Base-by-base conservation (phyloP, 2,888 invertebrate species). In the Dryocosmus kuriphilus region DNA sequence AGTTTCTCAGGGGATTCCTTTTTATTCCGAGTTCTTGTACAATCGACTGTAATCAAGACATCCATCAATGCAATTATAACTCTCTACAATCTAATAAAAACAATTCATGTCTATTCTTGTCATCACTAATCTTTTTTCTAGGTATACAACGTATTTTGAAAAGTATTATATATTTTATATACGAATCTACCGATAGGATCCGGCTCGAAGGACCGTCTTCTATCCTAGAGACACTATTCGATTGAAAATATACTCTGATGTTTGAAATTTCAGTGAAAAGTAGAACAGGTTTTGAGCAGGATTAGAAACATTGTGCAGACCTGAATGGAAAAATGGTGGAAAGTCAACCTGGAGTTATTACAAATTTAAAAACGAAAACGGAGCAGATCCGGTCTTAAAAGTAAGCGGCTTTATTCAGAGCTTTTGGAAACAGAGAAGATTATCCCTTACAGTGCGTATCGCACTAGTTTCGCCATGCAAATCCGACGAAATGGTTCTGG, bases 391-490 rank as follows among this genome's bases (percentile, higher is more conserved):
- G n/a, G 65, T 22, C 55, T 65, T 63, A 61, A 41, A 41, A 60
- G 77, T 85, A 85, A 85, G 85, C 85, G 67, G 84, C 85, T 85
- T 85, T 83, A 85, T 81, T 65, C 81, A 80, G 80, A 83, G 82
- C 81, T 85, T 79, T 80, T 60, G 78, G 73, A 83, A 83, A 84
- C 83, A 81, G 77, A 55, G 67, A 61, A 60, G 76, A 77, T 71
- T 46, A 71, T 71, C 71, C 30, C 71, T 71, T 67, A 30, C 51
- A 71, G 30, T 71, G 51, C 51, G 71, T 71, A 51, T 51, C 30
- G 30, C 30, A 71, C 46, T 77, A 73, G 57, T 60, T 79, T 71
- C 67, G 32, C 73, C 61, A 79, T 81, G 77, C 76, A 79, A 83
- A 80, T 80, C 77, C 79, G 19, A 22, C 55, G 46, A 75, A 63